Evolutionary conservation across 2,888 invertebrate species (phyloP).

Genomic region (Drosophila anomelani): DNA sequence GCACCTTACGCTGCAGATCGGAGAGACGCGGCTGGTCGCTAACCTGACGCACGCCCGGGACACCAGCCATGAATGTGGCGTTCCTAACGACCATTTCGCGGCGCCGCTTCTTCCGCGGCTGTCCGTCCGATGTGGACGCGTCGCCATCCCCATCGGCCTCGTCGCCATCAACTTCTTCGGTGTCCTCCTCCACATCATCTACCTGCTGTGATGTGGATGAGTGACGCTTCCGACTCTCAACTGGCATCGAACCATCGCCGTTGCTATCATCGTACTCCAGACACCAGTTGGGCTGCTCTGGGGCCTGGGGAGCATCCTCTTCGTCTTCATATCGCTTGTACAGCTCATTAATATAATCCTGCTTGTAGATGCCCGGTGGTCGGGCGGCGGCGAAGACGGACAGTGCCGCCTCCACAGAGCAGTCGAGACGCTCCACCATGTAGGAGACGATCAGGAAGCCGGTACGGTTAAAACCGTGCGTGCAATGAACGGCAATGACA

Average conservation of each 20-base stretch:
- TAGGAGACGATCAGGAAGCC: conserved; percentile 97
- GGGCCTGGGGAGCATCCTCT: conserved; percentile 89
- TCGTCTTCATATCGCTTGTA: conserved; percentile 92
- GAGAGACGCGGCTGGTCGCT: conserved; percentile 87
- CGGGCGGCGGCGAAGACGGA: conserved; percentile 89
- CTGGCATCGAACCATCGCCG: conserved; percentile 73
- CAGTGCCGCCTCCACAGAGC: conserved; percentile 93
- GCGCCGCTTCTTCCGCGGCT: conserved; percentile 83
- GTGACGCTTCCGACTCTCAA: conserved; percentile 62
- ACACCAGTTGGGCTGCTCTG: conserved; percentile 95
- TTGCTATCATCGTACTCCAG: conserved; percentile 86
- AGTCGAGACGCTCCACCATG: conserved; percentile 93
- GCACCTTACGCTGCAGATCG: conserved; percentile 90
- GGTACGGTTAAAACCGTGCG: conserved; percentile 99
- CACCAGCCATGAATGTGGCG: conserved; percentile 94
- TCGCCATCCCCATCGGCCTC: conserved; percentile 52
- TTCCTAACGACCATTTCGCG: conserved; percentile 87
- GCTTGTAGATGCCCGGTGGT: conserved; percentile 98
- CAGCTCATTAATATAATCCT: conserved; percentile 96
- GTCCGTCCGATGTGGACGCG: conserved; percentile 59
- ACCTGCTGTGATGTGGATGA: conserved; percentile 71
- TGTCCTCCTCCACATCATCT: conserved; percentile 44
- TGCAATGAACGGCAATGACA: conserved; percentile 92
- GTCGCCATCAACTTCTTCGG: conserved; percentile 49
- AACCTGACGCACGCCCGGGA: conserved; percentile 91